These are phyloP conservation scores for Ips nitidus DNA, from an alignment of 1,140 invertebrate species.

Conservation along the genomic window DNA sequence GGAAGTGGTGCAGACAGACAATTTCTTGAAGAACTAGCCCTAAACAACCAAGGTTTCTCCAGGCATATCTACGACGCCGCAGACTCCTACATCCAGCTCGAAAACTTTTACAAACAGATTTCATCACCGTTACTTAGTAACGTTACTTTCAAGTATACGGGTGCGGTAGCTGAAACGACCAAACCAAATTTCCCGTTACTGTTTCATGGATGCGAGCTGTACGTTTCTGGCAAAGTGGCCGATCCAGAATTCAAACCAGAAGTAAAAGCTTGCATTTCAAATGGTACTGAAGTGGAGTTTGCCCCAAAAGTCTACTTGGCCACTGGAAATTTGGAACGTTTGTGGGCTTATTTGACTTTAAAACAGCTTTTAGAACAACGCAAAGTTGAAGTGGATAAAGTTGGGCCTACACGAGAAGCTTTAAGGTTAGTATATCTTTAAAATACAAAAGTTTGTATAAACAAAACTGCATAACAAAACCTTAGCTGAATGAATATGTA, in stretches of 20 bases:
- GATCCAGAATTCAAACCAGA: neutral
- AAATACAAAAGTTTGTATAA: neutral
- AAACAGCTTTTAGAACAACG: constrained; percentile 64
- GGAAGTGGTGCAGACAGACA: constrained; percentile 68
- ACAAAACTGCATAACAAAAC: too few species aligned
- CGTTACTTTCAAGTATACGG: constrained; percentile 66
- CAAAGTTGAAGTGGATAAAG: constrained; percentile 41
- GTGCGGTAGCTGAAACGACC: constrained; percentile 58
- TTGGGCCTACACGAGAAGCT: constrained; percentile 49
- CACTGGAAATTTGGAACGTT: constrained; percentile 57
- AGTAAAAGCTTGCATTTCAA: constrained; percentile 28
- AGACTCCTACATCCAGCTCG: constrained; percentile 69
- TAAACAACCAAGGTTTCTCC: constrained; percentile 68
- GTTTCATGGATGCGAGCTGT: constrained; percentile 62
- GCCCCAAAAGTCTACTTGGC: constrained; percentile 29
- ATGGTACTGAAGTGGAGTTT: constrained; percentile 41
- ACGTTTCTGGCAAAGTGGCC: constrained; percentile 57
- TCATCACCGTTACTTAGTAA: constrained; percentile 68
- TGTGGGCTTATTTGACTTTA: constrained; percentile 72
- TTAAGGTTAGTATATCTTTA: constrained; percentile 36
- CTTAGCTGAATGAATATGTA: neutral
- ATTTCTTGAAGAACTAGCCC: constrained; percentile 65
- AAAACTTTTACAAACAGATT: constrained; percentile 72
- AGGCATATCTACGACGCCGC: constrained; percentile 73
- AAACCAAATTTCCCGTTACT: constrained; percentile 57